phyloP scores from a whole-genome alignment of 2,888 invertebrate species.

The Schizaphis graminum region DNA sequence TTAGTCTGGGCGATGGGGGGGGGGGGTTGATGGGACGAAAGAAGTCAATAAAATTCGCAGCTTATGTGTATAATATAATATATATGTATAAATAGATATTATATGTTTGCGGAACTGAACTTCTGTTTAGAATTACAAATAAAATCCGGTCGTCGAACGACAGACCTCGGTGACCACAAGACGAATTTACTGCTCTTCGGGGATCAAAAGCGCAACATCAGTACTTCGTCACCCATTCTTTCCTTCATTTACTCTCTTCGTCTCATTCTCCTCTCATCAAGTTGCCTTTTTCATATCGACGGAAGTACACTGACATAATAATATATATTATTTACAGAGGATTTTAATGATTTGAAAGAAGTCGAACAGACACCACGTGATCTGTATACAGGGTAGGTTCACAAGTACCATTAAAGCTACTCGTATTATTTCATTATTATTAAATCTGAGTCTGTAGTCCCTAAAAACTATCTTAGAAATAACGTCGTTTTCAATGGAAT shows the following conservation, averaged over 20 bases:
- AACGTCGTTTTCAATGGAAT: too few relatives aligned
- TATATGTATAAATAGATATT: neutral
- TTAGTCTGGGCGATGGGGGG: neutral
- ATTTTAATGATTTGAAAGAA: neutral
- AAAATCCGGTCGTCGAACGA: slow-evolving; percentile 2
- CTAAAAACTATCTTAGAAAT: too few relatives aligned
- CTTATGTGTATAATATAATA: too few relatives aligned
- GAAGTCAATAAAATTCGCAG: slow-evolving; percentile 5
- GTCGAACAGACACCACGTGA: neutral
- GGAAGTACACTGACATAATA: neutral
- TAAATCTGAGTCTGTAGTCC: too few relatives aligned
- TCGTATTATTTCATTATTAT: neutral
- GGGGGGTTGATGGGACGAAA: neutral
- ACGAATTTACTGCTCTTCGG: slow-evolving; percentile 23
- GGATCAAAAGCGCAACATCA: neutral
- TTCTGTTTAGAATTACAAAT: slow-evolving; percentile 26
- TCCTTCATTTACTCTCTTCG: neutral
- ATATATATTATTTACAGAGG: neutral
- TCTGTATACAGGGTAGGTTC: neutral
- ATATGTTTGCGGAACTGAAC: neutral
- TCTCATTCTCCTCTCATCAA: neutral
- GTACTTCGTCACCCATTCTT: neutral
- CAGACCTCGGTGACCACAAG: slow-evolving; percentile 8
- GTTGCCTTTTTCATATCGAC: neutral
- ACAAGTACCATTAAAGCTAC: neutral